Evolutionary conservation across 2,888 invertebrate species (phyloP).

Genomic region (Lasioglossum pauxillum): DNA sequence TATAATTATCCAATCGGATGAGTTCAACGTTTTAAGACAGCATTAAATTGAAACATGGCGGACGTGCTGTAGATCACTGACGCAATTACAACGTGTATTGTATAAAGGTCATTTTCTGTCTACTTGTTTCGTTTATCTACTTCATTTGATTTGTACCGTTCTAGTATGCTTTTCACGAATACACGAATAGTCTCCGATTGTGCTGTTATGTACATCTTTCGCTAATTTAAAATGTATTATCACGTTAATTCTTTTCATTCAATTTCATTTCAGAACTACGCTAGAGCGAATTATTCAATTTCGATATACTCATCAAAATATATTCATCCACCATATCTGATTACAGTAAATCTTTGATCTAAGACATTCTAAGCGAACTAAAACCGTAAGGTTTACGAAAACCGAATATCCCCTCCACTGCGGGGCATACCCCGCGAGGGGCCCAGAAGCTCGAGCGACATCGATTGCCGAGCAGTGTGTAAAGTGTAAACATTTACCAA

Average conservation of each 20-base stretch:
- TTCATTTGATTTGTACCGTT: neutral
- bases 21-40: constrained; percentile 72
- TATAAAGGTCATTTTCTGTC: constrained; percentile 67
- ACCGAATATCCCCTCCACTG: too few species aligned
- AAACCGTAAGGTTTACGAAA: too few species aligned
- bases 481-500: too few species aligned
- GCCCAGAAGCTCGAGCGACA: too few species aligned
- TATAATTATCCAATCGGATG: constrained; percentile 66
- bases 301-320: constrained; percentile 70
- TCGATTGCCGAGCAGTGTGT: too few species aligned
- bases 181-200: neutral
- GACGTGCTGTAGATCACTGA: constrained; percentile 71
- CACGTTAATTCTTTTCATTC: neutral
- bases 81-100: constrained; percentile 73
- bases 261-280: neutral
- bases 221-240: neutral
- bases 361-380: too few species aligned
- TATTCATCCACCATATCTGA: constrained; percentile 76
- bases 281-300: constrained; percentile 30
- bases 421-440: too few species aligned
- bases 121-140: constrained; percentile 33
- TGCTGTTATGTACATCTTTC: neutral
- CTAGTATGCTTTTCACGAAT: neutral
- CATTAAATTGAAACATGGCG: constrained; percentile 71
- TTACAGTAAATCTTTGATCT: neutral